Evolutionary conservation across 64 coral and sea anemone genomes (phyloP).

Genomic region (Pachyseris speciosa): DNA sequence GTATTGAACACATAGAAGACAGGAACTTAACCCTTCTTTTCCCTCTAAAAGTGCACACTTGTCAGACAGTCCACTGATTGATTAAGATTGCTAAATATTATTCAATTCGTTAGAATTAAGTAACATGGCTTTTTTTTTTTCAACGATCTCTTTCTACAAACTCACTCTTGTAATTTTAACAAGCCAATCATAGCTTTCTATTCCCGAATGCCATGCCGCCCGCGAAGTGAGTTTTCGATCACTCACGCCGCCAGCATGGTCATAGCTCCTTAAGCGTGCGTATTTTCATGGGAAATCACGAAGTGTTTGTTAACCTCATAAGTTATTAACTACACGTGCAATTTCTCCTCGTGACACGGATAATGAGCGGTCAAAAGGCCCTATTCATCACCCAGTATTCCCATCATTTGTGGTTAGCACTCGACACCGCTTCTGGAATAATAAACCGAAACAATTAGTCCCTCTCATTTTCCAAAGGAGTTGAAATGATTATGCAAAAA

Average conservation of each 20-base stretch:
- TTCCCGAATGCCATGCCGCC: background rate
- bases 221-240: background rate
- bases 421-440: constrained; percentile 41
- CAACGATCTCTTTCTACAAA: background rate
- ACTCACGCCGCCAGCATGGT: background rate
- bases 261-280: background rate
- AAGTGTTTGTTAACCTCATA: constrained; percentile 3
- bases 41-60: background rate
- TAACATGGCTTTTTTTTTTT: background rate
- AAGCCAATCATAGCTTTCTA: background rate
- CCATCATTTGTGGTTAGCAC: constrained; percentile 55
- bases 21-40: background rate
- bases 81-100: background rate
- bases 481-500: constrained; percentile 77
- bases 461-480: constrained; percentile 61
- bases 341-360: constrained; percentile 1
- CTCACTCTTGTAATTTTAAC: background rate
- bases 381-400: constrained; percentile 9
- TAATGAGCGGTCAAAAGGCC: constrained; percentile 61
- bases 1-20: background rate
- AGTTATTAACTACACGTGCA: constrained; percentile 43
- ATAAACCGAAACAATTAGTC: constrained; percentile 47
- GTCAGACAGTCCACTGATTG: background rate
- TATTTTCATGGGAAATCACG: background rate
- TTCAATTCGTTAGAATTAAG: background rate